Evolutionary conservation across 2,113 vertebrate species (phyloP), one percentile per base, ranked within the genome.

Genomic region (Peromyscus maniculatus): DNA sequence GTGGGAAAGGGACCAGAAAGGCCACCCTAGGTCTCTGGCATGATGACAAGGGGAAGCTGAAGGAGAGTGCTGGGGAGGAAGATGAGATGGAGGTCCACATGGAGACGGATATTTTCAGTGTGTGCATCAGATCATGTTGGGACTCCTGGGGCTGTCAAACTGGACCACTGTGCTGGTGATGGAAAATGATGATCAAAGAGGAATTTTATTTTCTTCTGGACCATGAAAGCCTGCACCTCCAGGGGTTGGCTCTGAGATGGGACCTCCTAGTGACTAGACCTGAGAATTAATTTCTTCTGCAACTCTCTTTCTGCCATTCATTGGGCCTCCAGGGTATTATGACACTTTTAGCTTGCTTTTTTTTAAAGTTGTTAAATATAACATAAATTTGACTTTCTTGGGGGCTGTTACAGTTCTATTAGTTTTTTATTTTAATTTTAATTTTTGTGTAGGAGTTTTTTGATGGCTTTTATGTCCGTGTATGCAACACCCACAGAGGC

Each of bases 341-440:
- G 74, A 12, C 13, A 59, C 69, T 91, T 77, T 64, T 19, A 49
- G 66, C 13, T 57, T 69, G 21, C 59, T 52, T 71, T 86, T 64
- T 79, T 93, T 64, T 17, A 8, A 74, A 67, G 46, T 59, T 77
- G 12, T 80, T 89, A 89, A 89, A 24, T 13, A 66, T 79, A 80
- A 86, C n/a, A 74, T 78, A 83, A 95, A 92, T 87, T 33, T 67
- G 67, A 67, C 93, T 83, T 77, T 78, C 26, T 8, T 52, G 39
- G 26, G 15, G 39, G 13, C 31, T 87, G 24, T 87, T 86, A 86
- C 2, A 31, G 39, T 49, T 72, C 74, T 92, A 39, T 36, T 82
- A 36, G 57, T 69, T 95, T 26, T 66, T 31, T 86, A 9, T 26
- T 66, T 31, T 89, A 9, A 55, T 79, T 36, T 80, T 36, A 80